Percentiles rank a stretch among this genome's conserved stretches.
These are phyloP conservation scores for Scaptomyza reducta DNA, from an alignment of 2,888 invertebrate genomes.

Conservation along the genomic window DNA sequence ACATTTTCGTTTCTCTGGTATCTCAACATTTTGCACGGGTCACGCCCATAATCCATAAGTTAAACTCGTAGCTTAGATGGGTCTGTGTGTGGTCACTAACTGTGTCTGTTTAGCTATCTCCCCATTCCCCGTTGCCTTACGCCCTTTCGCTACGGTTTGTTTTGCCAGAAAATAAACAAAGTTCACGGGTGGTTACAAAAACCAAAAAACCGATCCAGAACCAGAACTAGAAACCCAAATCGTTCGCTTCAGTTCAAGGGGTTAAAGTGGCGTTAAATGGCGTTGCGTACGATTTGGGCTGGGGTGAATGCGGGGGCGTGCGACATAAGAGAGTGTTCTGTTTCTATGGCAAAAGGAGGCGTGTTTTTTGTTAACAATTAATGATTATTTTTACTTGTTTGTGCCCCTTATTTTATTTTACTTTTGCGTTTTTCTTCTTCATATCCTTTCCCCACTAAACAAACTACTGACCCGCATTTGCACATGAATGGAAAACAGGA, in stretches of 20 bases:
- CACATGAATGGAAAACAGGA: constrained; percentile 1
- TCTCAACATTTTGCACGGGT: constrained; percentile 51
- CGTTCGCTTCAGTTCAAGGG: constrained; percentile 61
- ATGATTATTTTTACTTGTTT: constrained; percentile 70
- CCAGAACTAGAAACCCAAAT: constrained; percentile 48
- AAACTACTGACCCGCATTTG: constrained; percentile 57
- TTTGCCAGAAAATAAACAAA: constrained; percentile 47
- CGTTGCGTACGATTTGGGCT: constrained; percentile 9
- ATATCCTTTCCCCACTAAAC: constrained; percentile 23
- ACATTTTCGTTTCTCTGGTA: constrained; percentile 46
- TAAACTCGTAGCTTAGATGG: constrained; percentile 50
- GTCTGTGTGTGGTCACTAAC: constrained; percentile 48
- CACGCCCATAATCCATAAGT: constrained; percentile 78
- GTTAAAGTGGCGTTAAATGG: constrained; percentile 69
- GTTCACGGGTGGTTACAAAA: constrained; percentile 3
- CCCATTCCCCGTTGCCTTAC: background rate
- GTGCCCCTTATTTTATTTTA: constrained; percentile 29
- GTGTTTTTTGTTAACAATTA: constrained; percentile 71
- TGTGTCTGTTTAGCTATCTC: constrained; percentile 46
- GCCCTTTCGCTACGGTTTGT: constrained; percentile 33
- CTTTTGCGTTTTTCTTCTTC: constrained; percentile 7
- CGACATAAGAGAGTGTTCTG: constrained; percentile 1
- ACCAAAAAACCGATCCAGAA: constrained; percentile 22
- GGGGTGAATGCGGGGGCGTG: background rate
- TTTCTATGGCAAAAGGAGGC: constrained; percentile 47